Base-by-base conservation (phyloP, 2,888 invertebrate species). In the Chydorus sphaericus region DNA sequence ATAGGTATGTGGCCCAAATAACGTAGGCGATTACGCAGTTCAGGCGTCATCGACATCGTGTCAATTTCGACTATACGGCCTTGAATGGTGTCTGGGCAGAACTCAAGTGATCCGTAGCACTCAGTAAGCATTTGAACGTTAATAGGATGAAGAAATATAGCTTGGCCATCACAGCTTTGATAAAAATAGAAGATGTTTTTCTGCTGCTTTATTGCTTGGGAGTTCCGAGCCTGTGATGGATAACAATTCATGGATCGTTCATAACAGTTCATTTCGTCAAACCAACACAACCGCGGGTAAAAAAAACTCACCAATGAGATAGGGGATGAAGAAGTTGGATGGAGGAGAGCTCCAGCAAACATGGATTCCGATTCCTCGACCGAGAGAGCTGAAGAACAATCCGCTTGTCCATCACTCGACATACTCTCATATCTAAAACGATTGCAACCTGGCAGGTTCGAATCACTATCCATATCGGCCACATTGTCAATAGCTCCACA, bases 111-210 rank as follows among this genome's bases (percentile, higher is more conserved):
- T 7, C 90, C 91, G 73, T 90, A 93, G 57, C 87, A 83, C 57
- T 82, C 79, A 65, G 87, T 85, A 63, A 97, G 70, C 79, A 94
- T 86, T 59, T 85, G 83, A 8, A 88, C 84, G 69, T 96, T 96
- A 64, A 96, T 71, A 14, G 88, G 83, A 70, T 93, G 87, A 59
- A 96, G 73, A 70, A 88, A 97, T 55, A 94, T 80, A 68, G 91
- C 87, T 69, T 93, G 93, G 0, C 94, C 94, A 69, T 92, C 91
- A 44, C 78, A 38, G 85, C 86, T 83, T 80, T 88, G 87, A 70
- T 87, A 88, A 68, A 87, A 88, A 67, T 84, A 86, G 67, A 81
- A 82, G 14, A 62, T 51, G 65, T 77, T 78, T 71, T 80, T 82
- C 11, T 54, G 54, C 16, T 59, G 53, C 11, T 38, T 48, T 11